Percentiles rank a stretch among this genome's conserved stretches.
Evolutionary conservation across 2,888 invertebrate genomes (phyloP).

Genomic region (Drosophila ochracea): DNA sequence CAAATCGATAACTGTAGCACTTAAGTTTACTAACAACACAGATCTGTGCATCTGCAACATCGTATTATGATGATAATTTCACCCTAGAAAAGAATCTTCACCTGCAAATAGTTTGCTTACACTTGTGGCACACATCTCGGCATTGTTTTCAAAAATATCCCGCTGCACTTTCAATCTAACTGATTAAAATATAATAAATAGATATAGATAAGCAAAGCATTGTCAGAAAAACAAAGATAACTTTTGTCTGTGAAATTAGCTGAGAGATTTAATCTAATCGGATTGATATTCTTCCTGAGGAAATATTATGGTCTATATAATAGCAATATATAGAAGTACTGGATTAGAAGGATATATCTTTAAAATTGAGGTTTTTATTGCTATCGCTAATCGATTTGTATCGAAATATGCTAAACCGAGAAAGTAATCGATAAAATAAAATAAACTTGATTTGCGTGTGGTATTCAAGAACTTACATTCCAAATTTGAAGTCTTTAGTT

Average conservation of each 20-base stretch:
- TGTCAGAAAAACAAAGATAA: too few species aligned
- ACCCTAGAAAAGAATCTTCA: neutral
- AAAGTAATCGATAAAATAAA: neutral
- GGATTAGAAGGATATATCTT: neutral
- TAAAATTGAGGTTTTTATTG: neutral
- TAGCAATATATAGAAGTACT: neutral
- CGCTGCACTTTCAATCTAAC: constrained; percentile 10
- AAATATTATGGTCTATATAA: neutral
- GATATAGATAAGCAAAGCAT: neutral
- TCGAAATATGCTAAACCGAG: neutral
- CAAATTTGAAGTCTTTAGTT: neutral
- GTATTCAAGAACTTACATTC: rapidly evolving
- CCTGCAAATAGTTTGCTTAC: constrained; percentile 1
- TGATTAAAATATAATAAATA: neutral
- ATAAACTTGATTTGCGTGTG: neutral
- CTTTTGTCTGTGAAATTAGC: neutral
- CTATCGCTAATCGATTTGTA: neutral
- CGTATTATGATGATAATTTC: neutral
- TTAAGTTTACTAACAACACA: constrained; percentile 26
- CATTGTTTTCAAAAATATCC: constrained; percentile 2
- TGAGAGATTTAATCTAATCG: neutral
- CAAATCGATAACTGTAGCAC: constrained; percentile 13
- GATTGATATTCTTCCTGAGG: neutral
- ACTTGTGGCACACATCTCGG: neutral
- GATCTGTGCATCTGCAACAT: neutral